Evolutionary conservation across 2,888 invertebrate species (phyloP).

Genomic region (Dermolepida albohirtum): DNA sequence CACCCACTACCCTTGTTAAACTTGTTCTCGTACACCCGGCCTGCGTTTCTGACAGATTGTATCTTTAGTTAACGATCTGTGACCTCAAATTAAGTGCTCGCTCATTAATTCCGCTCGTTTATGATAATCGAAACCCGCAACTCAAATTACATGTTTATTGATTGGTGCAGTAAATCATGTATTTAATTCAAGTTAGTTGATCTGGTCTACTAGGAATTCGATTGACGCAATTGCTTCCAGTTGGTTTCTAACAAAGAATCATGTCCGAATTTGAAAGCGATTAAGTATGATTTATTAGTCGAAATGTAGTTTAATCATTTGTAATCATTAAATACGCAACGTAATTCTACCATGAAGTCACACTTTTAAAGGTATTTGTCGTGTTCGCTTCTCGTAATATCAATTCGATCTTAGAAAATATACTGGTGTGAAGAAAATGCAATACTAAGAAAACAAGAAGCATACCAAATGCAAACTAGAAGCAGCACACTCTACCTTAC

Average conservation of each 20-base stretch:
- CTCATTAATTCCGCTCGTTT: conserved; percentile 38
- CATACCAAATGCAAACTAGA: no score
- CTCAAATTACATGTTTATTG: conserved; percentile 21
- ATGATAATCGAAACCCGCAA: conserved; percentile 23
- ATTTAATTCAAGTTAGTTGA: background rate
- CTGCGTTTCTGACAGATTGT: conserved; percentile 39
- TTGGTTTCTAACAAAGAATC: background rate
- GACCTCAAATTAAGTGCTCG: conserved; percentile 41
- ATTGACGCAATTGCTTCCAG: background rate
- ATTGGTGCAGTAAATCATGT: conserved; percentile 26
- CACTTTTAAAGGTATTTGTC: no score
- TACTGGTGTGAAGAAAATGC: no score
- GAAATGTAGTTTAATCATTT: no score
- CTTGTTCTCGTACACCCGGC: conserved; percentile 15
- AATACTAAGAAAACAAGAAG: no score
- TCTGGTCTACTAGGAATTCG: background rate
- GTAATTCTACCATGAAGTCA: no score
- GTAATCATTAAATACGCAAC: no score
- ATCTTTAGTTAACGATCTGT: conserved; percentile 44
- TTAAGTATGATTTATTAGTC: no score
- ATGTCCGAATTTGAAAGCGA: no score
- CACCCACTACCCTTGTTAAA: conserved; percentile 29
- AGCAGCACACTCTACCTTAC: no score
- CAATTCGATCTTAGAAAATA: no score
- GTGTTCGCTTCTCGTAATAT: no score